Evolutionary conservation across 2,113 vertebrate genomes (phyloP).

Genomic region (Otolemur garnettii): DNA sequence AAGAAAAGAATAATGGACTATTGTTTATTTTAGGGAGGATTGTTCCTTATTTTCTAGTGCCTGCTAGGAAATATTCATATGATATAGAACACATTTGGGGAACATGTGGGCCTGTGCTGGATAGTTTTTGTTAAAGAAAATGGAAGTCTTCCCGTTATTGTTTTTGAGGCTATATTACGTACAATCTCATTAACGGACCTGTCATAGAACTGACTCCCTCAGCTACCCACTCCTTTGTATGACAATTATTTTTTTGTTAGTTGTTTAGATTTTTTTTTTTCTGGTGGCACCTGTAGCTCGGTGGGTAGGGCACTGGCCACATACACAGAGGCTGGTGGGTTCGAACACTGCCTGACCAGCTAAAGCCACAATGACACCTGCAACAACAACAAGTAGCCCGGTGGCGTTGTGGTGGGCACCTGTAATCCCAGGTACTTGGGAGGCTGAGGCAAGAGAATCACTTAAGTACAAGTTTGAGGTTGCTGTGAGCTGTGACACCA

Average conservation of each 20-base stretch:
- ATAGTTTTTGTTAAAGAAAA: not conserved
- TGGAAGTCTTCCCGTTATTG: not conserved
- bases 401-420: no score
- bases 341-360: no score
- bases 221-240: not conserved
- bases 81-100: not conserved
- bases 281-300: no score
- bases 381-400: no score
- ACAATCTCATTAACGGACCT: not conserved
- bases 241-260: not conserved
- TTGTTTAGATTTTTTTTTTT: not conserved
- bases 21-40: not conserved
- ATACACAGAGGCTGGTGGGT: no score
- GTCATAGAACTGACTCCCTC: not conserved
- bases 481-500: no score
- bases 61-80: not conserved
- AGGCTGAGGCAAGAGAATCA: no score
- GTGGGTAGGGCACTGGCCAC: no score
- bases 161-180: not conserved
- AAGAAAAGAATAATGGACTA: not conserved
- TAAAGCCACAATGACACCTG: no score
- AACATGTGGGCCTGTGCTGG: not conserved
- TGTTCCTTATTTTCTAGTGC: not conserved
- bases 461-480: no score
- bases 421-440: no score